Base-by-base conservation (phyloP, 2,113 vertebrate genomes). In the Galbula dea region DNA sequence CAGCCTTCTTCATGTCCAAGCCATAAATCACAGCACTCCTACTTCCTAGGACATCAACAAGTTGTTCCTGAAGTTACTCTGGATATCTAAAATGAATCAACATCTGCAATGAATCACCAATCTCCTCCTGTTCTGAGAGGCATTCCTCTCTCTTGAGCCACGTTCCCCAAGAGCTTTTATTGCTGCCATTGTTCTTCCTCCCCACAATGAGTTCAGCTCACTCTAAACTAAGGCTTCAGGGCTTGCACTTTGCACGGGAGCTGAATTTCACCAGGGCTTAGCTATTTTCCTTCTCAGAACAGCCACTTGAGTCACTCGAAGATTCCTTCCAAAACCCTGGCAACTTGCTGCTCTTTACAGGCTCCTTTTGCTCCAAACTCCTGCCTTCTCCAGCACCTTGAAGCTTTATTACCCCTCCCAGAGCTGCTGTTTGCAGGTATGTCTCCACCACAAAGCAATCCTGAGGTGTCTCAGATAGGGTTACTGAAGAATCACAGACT, bases 401-500 rank as follows among this genome's bases (percentile, higher is more conserved):
- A 89, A 91, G 59, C 51, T 91, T 95, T 91, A 96, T 69, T 77
- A 91, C 18, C 61, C 63, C 46, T 90, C 68, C 86, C 82, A 88
- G 83, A 81, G 75, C 55, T 48, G 39, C 68, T 77, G 52, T 81
- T 93, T 74, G 65, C 59, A 81, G 73, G 30, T 76, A 45, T 83
- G 62, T 75, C 91, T 96, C n/a, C n/a, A n/a, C n/a, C n/a, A n/a
- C n/a, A n/a, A 46, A 93, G 58, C 12, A 43, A 37, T 23, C n/a
- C 30, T 45, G 66, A 93, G 29, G 27, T 55, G n/a, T 61, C 54
- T 63, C 37, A 77, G 45, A 20, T 1, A 24, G 27, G 7, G 7
- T 7, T 54, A 54, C 27, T 24, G 67, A 83, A 51, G 49, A 51
- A 51, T 51, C 49, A 51, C 23, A 12, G n/a, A n/a, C n/a, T n/a